These are phyloP conservation scores for Acleris sparsana DNA, from an alignment of 2,888 invertebrate genomes.

Conservation along the genomic window DNA sequence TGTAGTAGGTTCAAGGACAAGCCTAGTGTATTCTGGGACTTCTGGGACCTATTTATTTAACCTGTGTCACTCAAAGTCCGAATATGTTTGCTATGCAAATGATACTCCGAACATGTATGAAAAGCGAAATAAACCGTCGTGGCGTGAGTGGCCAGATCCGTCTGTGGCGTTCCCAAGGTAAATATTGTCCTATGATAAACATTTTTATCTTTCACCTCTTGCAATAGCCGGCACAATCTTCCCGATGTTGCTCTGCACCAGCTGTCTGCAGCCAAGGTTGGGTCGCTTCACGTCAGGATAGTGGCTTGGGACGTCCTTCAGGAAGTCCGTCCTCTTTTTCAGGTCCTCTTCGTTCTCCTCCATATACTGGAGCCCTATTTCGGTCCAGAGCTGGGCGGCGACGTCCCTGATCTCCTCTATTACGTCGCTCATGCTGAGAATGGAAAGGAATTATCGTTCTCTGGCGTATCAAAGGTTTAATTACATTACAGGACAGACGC, in stretches of 20 bases:
- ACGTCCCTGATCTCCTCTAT: conserved; percentile 87
- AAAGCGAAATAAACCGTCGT: too few species aligned
- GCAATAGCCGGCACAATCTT: conserved; percentile 89
- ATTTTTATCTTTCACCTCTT: conserved; percentile 55
- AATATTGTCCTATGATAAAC: too few species aligned
- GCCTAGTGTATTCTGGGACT: too few species aligned
- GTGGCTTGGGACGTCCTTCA: conserved; percentile 85
- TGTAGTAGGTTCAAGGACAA: too few species aligned
- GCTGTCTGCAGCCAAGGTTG: conserved; percentile 91
- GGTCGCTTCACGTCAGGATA: conserved; percentile 92
- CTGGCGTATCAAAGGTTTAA: too few species aligned
- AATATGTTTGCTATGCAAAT: too few species aligned
- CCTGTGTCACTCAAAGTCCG: too few species aligned
- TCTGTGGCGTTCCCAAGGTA: too few species aligned
- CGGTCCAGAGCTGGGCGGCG: conserved; percentile 86
- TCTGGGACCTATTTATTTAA: too few species aligned
- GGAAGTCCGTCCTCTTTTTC: conserved; percentile 92
- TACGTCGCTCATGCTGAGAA: conserved; percentile 89
- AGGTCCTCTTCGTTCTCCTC: conserved; percentile 94
- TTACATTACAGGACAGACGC: too few species aligned
- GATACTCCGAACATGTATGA: too few species aligned
- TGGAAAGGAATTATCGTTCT: neutral
- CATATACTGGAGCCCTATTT: conserved; percentile 90
- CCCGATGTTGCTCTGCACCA: conserved; percentile 89
- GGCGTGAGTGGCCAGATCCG: too few species aligned